Evolutionary conservation across 2,888 invertebrate species (phyloP).

Genomic region (Pemphredon lugubris): DNA sequence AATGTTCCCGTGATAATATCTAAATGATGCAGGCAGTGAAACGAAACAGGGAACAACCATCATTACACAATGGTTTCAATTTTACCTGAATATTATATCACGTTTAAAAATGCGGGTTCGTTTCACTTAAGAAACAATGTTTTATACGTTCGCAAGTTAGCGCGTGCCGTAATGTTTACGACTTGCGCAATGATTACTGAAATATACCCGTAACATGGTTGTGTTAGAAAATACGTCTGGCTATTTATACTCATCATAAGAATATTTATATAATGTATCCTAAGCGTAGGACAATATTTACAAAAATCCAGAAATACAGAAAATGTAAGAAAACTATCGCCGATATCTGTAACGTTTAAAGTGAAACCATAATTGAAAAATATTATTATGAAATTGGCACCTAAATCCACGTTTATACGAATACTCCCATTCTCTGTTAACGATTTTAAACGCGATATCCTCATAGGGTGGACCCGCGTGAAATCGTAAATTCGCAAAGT

Average conservation of each 20-base stretch:
- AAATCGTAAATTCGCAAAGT: constrained; percentile 97
- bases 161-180: neutral
- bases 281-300: constrained; percentile 28
- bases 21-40: neutral
- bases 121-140: constrained; percentile 4
- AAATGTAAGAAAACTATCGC: constrained; percentile 81
- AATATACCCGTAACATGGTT: neutral
- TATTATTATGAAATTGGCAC: constrained; percentile 99
- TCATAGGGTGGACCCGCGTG: constrained; percentile 99
- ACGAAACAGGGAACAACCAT: neutral
- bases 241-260: neutral
- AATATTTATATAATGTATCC: constrained; percentile 14
- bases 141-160: neutral
- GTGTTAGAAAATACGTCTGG: constrained; percentile 5
- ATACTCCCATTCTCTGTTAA: constrained; percentile 99
- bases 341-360: constrained; percentile 99
- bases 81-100: neutral
- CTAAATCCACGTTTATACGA: constrained; percentile 98
- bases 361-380: constrained; percentile 99
- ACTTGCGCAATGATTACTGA: constrained; percentile 16
- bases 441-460: constrained; percentile 99
- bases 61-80: neutral
- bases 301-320: constrained; percentile 38
- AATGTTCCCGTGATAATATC: constrained; percentile 2
- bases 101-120: constrained; percentile 21